A percentile compares a stretch with the other conserved stretches of the same genome.
These are phyloP conservation scores for Cephus pygmeus DNA, from an alignment of 2,888 invertebrate species.

Conservation along the genomic window DNA sequence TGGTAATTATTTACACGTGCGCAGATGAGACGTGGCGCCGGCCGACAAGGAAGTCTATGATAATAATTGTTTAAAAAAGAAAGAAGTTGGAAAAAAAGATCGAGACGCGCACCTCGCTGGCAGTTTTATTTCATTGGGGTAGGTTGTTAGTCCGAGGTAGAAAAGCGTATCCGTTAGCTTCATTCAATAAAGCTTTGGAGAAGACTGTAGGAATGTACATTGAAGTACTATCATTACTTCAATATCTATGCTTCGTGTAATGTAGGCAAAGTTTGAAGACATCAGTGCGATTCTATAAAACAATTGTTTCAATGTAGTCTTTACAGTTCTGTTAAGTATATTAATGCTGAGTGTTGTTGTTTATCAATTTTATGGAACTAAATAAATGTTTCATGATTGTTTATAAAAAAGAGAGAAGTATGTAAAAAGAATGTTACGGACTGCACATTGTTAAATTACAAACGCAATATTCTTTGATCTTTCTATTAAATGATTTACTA, in stretches of 20 bases:
- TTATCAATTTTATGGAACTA: neutral
- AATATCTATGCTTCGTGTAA: neutral
- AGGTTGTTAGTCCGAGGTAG: neutral
- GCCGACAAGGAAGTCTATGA: neutral
- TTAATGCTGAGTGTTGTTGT: neutral
- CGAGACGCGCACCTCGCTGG: neutral
- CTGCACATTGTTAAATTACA: neutral
- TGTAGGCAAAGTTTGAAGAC: neutral
- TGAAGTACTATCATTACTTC: neutral
- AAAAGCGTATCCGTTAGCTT: neutral
- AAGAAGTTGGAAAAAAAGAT: neutral
- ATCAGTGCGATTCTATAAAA: neutral
- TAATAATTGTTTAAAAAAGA: neutral
- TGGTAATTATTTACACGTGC: neutral
- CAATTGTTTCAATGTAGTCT: neutral
- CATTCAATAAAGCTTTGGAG: neutral
- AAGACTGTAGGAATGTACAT: neutral
- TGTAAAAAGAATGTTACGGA: neutral
- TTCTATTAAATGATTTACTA: neutral
- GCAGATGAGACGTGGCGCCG: neutral
- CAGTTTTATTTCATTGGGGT: neutral
- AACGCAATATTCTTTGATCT: neutral
- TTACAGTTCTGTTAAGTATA: neutral
- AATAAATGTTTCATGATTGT: neutral
- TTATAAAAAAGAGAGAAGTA: neutral